Evolutionary conservation across 2,888 invertebrate genomes (phyloP).

Genomic region (Euplagia quadripunctaria): DNA sequence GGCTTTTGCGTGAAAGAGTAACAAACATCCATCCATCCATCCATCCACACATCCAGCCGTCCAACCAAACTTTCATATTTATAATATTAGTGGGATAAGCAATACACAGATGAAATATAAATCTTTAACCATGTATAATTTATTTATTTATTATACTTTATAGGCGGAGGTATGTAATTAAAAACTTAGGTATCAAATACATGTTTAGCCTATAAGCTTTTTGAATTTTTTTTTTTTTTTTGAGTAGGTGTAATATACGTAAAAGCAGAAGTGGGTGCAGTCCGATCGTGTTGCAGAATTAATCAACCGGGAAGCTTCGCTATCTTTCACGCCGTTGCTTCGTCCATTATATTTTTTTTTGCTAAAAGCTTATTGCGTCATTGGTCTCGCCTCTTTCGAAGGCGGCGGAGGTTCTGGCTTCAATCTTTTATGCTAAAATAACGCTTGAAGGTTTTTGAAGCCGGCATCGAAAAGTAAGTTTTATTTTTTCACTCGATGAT

Average conservation of each 20-base stretch:
- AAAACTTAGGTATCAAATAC: not conserved
- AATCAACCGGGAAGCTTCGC: constrained; percentile 59
- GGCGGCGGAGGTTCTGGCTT: constrained; percentile 7
- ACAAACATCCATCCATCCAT: no score
- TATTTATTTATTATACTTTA: no score
- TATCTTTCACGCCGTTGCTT: constrained; percentile 32
- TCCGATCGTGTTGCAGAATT: constrained; percentile 69
- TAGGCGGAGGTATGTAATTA: not conserved
- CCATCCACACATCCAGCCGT: no score
- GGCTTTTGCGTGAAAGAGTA: no score
- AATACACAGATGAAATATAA: no score
- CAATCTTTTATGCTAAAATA: constrained; percentile 16
- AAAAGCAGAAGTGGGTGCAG: constrained; percentile 40
- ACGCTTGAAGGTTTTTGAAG: not conserved
- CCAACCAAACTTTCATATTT: no score
- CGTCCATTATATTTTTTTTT: constrained; percentile 28
- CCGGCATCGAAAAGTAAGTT: not conserved
- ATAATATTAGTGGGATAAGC: no score
- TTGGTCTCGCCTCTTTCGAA: constrained; percentile 19
- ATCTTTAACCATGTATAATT: no score
- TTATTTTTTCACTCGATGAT: not conserved
- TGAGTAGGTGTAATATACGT: constrained; percentile 7
- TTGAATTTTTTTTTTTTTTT: constrained; percentile 33
- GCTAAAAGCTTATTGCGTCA: constrained; percentile 27
- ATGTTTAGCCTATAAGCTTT: not conserved